A percentile compares a stretch with the other conserved stretches of the same genome.
phyloP scores from a whole-genome alignment of 2,113 vertebrate species.

The Bombycilla garrulus region DNA sequence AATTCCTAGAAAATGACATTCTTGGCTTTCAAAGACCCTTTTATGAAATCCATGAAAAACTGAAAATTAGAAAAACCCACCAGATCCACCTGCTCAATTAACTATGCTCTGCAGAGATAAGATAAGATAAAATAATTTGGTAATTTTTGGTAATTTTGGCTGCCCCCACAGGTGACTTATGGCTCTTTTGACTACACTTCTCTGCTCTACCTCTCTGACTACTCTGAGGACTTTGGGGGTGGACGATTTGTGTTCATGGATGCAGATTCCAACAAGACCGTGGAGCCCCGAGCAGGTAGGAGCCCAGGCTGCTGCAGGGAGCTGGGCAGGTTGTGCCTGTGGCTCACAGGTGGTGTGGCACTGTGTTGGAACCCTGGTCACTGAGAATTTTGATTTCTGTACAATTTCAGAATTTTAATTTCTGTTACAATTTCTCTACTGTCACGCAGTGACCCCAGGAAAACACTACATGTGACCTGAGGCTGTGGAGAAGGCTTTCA shows the following conservation, averaged over 20 bases:
- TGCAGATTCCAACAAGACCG: constrained; percentile 81
- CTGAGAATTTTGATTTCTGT: too few species aligned
- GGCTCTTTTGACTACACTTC: constrained; percentile 98
- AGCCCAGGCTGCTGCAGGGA: background rate
- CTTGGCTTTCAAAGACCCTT: background rate
- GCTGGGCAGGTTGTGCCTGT: background rate
- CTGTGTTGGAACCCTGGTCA: too few species aligned
- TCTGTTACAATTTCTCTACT: too few species aligned
- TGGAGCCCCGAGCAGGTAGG: constrained; percentile 90
- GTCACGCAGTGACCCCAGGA: too few species aligned
- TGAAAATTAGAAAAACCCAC: background rate
- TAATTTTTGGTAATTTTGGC: background rate
- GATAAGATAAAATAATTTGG: background rate
- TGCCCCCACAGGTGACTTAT: constrained; percentile 83
- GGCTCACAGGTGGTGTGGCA: too few species aligned
- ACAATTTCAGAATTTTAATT: too few species aligned
- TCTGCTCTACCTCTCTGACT: constrained; percentile 92
- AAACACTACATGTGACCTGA: too few species aligned
- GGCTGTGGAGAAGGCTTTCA: too few species aligned
- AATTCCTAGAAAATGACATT: background rate
- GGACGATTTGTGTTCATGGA: constrained; percentile 94
- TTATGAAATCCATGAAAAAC: background rate
- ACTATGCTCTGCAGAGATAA: background rate
- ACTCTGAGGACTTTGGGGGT: constrained; percentile 85
- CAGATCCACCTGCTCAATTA: background rate